A percentile compares a stretch with the other conserved stretches of the same genome.
These are phyloP conservation scores for Reinhardtius hippoglossoides DNA, from an alignment of 2,113 vertebrate species.

Conservation along the genomic window DNA sequence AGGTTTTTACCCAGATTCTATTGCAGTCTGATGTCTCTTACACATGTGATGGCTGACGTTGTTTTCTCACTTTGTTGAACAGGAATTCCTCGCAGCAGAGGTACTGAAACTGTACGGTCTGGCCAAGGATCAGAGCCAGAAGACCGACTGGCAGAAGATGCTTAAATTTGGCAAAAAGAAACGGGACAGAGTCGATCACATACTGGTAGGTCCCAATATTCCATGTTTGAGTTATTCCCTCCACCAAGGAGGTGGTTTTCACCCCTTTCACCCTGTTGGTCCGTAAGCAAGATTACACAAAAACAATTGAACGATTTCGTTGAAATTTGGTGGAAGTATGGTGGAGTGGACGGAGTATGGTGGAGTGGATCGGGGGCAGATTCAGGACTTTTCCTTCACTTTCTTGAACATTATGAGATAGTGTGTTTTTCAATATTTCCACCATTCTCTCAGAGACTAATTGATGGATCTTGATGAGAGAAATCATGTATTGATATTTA, in stretches of 20 bases:
- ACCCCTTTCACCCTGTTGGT: not conserved
- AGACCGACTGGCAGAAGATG: conserved; percentile 99
- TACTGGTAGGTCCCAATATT: conserved; percentile 84
- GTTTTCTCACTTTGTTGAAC: conserved; percentile 32
- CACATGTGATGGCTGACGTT: not conserved
- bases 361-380: no score
- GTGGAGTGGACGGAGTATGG: no score
- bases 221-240: not conserved
- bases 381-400: no score
- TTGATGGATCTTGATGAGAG: no score
- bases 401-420: no score
- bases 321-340: no score
- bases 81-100: conserved; percentile 91
- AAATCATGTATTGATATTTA: no score
- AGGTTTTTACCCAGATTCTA: not conserved
- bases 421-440: no score
- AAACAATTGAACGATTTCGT: no score
- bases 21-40: not conserved
- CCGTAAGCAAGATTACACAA: no score
- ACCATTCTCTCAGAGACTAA: no score
- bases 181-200: conserved; percentile 95
- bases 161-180: conserved; percentile 98
- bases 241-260: not conserved
- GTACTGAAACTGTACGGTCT: conserved; percentile 91
- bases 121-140: conserved; percentile 89